Conservation (phyloP, 1,140 invertebrate species). For the Xylocopa sonorina region DNA sequence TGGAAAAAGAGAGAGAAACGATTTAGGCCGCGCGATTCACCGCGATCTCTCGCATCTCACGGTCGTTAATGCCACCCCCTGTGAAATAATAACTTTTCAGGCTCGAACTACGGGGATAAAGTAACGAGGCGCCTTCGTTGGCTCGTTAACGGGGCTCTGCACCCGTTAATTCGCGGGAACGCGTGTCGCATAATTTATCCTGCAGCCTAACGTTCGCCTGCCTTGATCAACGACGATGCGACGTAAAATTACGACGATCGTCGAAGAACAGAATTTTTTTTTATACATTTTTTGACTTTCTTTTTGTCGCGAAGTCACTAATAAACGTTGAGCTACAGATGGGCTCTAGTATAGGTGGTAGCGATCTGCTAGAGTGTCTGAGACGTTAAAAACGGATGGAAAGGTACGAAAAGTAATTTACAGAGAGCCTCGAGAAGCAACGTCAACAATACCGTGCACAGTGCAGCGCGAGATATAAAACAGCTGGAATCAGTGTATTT, state of each 20-base stretch:
- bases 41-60: neutral
- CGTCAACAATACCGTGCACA: neutral
- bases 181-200: conserved; percentile 1
- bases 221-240: no score
- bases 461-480: neutral
- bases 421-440: neutral
- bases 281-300: no score
- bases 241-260: no score
- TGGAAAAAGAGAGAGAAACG: neutral
- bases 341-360: no score
- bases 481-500: neutral
- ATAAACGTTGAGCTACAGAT: no score
- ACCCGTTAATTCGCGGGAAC: conserved; percentile 1
- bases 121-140: neutral
- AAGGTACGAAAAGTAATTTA: neutral
- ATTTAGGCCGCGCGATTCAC: neutral
- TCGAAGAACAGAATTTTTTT: no score
- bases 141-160: neutral
- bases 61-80: neutral
- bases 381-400: neutral
- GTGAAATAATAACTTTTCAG: neutral
- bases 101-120: neutral
- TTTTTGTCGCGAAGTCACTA: no score
- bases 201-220: no score
- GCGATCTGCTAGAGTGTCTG: neutral